phyloP scores from a whole-genome alignment of 2,797 vertebrate genomes.

The Tapera naevia region DNA sequence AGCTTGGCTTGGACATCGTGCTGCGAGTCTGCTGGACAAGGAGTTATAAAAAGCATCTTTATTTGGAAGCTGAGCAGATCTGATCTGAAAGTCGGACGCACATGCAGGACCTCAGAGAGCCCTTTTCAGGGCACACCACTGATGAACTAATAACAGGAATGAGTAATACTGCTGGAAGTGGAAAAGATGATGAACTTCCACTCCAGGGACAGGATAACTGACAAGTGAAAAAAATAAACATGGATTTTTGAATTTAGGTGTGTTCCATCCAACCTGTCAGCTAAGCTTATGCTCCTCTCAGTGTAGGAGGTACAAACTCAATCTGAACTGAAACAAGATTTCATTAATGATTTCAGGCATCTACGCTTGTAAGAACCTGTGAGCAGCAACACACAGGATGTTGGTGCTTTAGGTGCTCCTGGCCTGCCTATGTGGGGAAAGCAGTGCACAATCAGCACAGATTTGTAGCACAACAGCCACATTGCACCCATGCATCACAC shows the following conservation, averaged over 20 bases:
- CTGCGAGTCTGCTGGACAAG: background rate
- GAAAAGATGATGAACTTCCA: constrained; percentile 15
- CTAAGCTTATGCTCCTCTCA: background rate
- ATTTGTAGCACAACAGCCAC: background rate
- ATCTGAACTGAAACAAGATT: background rate
- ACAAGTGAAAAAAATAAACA: background rate
- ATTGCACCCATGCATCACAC: background rate
- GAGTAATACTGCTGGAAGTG: background rate
- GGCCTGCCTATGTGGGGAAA: background rate
- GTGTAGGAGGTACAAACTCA: background rate
- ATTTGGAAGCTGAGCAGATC: constrained; percentile 33
- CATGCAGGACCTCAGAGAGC: background rate
- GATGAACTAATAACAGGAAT: background rate
- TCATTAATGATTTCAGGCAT: background rate
- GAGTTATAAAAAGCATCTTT: constrained; percentile 10
- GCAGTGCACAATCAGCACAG: background rate
- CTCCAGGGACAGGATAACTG: background rate
- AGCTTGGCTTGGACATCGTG: constrained; percentile 3
- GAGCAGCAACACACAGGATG: background rate
- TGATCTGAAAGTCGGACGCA: background rate
- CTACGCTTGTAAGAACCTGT: background rate
- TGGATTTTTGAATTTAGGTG: constrained; percentile 7
- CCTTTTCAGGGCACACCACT: background rate
- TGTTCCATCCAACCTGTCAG: background rate
- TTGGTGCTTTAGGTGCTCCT: background rate